phyloP scores from a whole-genome alignment of 2,797 vertebrate genomes.

The Cynopterus sphinx region DNA sequence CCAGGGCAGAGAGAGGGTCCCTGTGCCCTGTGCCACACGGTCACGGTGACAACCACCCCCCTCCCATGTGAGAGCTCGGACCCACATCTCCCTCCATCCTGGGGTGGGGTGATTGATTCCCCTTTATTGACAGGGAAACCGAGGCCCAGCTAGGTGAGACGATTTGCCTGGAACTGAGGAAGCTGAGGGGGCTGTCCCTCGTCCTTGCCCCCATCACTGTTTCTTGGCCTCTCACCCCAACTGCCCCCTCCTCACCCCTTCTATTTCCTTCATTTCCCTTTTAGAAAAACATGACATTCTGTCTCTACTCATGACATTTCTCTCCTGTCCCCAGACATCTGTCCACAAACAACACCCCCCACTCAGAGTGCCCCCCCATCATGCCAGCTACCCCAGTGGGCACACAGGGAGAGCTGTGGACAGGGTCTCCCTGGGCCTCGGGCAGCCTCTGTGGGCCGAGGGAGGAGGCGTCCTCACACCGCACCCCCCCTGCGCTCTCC shows the following conservation, averaged over 20 bases:
- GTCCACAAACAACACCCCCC: background rate
- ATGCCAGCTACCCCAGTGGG: rapidly evolving
- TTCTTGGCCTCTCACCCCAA: background rate
- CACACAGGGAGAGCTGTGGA: background rate
- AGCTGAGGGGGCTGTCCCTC: background rate
- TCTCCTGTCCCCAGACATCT: background rate
- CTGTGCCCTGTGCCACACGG: no score
- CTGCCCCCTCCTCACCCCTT: no score
- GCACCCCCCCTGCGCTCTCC: slow-evolving; percentile 39
- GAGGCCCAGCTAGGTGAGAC: background rate
- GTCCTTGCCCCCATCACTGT: background rate
- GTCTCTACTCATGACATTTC: background rate
- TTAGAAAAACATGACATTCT: background rate
- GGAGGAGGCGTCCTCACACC: slow-evolving; percentile 33
- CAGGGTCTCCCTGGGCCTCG: rapidly evolving
- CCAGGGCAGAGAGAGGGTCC: background rate
- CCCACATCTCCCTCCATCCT: rapidly evolving
- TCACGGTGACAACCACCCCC: background rate
- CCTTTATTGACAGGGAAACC: background rate
- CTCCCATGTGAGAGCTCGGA: rapidly evolving
- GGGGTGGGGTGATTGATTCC: rapidly evolving
- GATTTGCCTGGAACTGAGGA: background rate
- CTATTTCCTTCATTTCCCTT: background rate
- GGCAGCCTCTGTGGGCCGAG: background rate
- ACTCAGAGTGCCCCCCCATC: rapidly evolving